Evolutionary conservation across 2,888 invertebrate species (phyloP).

Genomic region (Ametastegia equiseti): DNA sequence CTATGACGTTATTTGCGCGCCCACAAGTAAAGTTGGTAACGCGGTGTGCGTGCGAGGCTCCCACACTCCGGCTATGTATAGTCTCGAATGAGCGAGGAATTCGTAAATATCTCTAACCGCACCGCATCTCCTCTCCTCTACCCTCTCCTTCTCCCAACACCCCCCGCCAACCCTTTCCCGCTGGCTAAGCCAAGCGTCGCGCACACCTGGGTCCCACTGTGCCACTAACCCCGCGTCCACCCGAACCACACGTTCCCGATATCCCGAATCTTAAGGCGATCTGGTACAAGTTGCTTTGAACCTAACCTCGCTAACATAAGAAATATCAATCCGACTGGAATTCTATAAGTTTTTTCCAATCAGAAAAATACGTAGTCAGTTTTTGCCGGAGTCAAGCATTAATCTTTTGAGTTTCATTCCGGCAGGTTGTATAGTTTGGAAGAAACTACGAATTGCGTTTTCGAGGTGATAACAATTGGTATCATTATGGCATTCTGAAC

Average conservation of each 20-base stretch:
- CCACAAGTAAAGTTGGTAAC: slow-evolving; percentile 5
- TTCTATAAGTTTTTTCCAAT: no score
- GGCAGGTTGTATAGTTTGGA: no score
- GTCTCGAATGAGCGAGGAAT: slow-evolving; percentile 71
- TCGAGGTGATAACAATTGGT: no score
- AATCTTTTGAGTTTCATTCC: no score
- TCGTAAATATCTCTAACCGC: slow-evolving; percentile 71
- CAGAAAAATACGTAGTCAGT: neutral
- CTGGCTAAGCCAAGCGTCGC: neutral
- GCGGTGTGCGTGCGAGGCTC: neutral
- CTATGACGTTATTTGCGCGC: slow-evolving; percentile 24
- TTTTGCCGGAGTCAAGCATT: no score
- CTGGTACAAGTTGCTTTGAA: no score
- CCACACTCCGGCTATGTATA: slow-evolving; percentile 66
- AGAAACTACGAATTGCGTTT: no score
- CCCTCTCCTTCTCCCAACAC: neutral
- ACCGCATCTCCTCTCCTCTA: neutral
- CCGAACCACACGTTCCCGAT: neutral
- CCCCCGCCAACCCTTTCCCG: no score
- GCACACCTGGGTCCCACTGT: slow-evolving; percentile 20
- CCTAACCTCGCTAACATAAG: no score
- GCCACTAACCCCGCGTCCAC: slow-evolving; percentile 35
- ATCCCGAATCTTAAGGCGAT: neutral
- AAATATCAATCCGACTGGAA: no score
- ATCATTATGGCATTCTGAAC: no score